Conservation (phyloP, 1,140 invertebrate genomes). For the Plutomurus gul region DNA sequence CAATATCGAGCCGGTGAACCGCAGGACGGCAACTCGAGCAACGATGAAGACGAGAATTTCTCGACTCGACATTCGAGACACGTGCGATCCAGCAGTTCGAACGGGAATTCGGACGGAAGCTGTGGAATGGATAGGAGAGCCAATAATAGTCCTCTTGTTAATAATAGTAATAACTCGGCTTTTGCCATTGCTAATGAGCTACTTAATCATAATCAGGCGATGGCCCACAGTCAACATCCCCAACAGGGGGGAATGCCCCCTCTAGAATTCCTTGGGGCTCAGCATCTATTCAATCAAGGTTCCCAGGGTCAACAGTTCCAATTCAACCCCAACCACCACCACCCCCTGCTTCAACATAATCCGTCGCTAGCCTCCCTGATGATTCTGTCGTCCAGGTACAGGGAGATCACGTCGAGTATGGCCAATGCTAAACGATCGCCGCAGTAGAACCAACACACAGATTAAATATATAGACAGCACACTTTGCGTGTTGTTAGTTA, state of each 20-base stretch:
- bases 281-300: slow-evolving; percentile 27
- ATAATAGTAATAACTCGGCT: slow-evolving; percentile 1
- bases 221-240: not conserved
- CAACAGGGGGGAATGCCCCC: slow-evolving; percentile 12
- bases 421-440: slow-evolving; percentile 24
- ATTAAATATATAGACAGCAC: too few species aligned
- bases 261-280: slow-evolving; percentile 35
- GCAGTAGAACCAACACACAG: not conserved
- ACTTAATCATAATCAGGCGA: not conserved
- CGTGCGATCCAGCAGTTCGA: not conserved
- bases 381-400: slow-evolving; percentile 47
- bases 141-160: not conserved
- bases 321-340: slow-evolving; percentile 42
- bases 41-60: slow-evolving; percentile 27
- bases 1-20: not conserved
- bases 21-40: slow-evolving; percentile 15
- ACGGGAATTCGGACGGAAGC: not conserved
- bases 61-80: not conserved
- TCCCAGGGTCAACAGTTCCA: slow-evolving; percentile 16
- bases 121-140: not conserved
- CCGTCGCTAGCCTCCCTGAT: slow-evolving; percentile 50
- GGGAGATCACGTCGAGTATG: slow-evolving; percentile 48
- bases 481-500: too few species aligned
- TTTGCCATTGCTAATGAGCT: slow-evolving; percentile 12
- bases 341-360: slow-evolving; percentile 48